Evolutionary conservation across 1,140 invertebrate species (phyloP), one percentile per base, ranked within the genome.

Genomic region (Ladona fulva): DNA sequence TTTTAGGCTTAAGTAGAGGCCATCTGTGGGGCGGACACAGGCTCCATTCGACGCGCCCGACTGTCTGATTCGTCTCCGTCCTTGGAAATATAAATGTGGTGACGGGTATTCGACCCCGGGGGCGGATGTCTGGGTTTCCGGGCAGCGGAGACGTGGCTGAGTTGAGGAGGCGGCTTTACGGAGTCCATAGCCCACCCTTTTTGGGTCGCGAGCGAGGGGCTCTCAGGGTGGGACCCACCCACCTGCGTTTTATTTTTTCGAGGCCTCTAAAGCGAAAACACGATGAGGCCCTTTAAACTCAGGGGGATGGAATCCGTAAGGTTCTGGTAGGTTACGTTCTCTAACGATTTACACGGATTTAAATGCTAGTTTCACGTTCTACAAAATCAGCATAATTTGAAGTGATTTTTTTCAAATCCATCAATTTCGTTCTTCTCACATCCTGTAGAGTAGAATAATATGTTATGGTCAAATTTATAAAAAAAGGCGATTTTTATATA

Each of bases 41-140:
- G 44, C 10, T 52, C 10, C 19, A 52, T 52, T 52, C 44, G 10
- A 52, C 44, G 44, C 52, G 52, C n/a, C 52, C 52, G 52, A 66
- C 52, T 66, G 52, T 66, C 52, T 66, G 52, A 66, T 66, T 66
- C 52, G 52, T 6, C 52, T 66, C n/a, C 52, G 52, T 66, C 52
- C 52, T 66, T 66, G 52, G 52, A 66, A 66, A 66, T 66, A 66
- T 66, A 66, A 66, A 66, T 66, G 52, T 12, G 52, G 1, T 66
- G 52, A 19, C 52, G 52, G 52, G 52, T 66, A 66, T 66, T 66
- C 52, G 52, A 66, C 52, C 52, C 44, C 52, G n/a, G 52, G 52
- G 52, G 52, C 52, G 52, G 52, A 66, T 66, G 52, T 66, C 52
- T 66, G 52, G 52, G 52, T 66, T 66, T 66, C 52, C 52, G 52